Conservation (phyloP, 2,113 vertebrate species). For the Osmerus mordax region DNA sequence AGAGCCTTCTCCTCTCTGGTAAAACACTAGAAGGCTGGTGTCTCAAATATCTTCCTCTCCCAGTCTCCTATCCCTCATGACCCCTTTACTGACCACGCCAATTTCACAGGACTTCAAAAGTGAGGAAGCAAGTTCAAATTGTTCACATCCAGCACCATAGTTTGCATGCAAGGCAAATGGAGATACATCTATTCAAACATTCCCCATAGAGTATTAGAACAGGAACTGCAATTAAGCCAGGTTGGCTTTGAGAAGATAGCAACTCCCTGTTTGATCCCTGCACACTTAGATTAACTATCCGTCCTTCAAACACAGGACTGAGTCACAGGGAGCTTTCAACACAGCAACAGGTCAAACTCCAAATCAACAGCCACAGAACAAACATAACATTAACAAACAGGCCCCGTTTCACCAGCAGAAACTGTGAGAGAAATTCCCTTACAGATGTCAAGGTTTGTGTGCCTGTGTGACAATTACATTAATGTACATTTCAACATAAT, state of each 20-base stretch:
- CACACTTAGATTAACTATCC: slow-evolving; percentile 17
- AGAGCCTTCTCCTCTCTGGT: neutral
- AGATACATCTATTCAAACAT: slow-evolving; percentile 1
- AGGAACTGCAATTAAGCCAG: slow-evolving; percentile 11
- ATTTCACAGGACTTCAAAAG: neutral
- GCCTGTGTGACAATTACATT: neutral
- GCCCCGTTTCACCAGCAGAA: slow-evolving; percentile 25
- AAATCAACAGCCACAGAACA: slow-evolving; percentile 47
- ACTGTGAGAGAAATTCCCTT: slow-evolving; percentile 47
- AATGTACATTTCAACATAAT: too few relatives aligned
- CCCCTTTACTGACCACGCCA: neutral
- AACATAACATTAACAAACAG: slow-evolving; percentile 53
- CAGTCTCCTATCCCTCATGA: slow-evolving; percentile 15
- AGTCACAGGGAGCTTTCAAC: slow-evolving; percentile 35
- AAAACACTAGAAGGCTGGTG: neutral
- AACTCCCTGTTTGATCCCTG: slow-evolving; percentile 12
- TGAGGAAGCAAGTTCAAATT: slow-evolving; percentile 25
- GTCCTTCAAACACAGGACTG: slow-evolving; percentile 33
- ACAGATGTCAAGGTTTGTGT: neutral
- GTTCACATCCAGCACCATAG: slow-evolving; percentile 20
- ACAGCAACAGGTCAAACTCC: slow-evolving; percentile 68
- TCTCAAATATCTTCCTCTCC: slow-evolving; percentile 19
- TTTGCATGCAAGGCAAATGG: slow-evolving; percentile 17
- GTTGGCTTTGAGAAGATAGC: slow-evolving; percentile 11
- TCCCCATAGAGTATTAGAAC: neutral